Conservation (phyloP, 2,888 invertebrate genomes). For the Chrysomela aeneicollis region DNA sequence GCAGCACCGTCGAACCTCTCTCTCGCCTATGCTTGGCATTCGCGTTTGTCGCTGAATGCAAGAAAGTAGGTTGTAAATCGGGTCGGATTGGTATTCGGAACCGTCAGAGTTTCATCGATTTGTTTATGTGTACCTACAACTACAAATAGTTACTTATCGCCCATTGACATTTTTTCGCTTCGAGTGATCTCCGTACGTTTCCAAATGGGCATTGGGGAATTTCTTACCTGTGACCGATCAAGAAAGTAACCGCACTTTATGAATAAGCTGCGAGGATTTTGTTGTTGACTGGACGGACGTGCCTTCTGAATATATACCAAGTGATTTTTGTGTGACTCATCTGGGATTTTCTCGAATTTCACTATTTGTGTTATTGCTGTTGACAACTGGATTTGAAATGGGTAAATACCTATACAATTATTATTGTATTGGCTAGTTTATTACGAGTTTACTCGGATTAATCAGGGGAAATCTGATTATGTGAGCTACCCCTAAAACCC, state of each 20-base stretch:
- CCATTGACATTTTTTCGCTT: constrained; percentile 8
- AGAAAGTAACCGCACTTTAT: constrained; percentile 43
- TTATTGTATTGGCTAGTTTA: too few relatives aligned
- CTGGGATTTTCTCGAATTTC: constrained; percentile 27
- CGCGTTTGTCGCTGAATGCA: constrained; percentile 49
- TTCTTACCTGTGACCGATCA: constrained; percentile 35
- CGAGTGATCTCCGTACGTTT: too few relatives aligned
- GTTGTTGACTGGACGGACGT: constrained; percentile 33
- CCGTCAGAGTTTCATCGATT: constrained; percentile 34
- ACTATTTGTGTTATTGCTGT: constrained; percentile 18
- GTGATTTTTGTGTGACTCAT: constrained; percentile 42
- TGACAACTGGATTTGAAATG: constrained; percentile 25
- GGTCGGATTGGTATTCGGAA: constrained; percentile 32
- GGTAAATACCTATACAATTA: constrained; percentile 23
- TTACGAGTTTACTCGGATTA: too few relatives aligned
- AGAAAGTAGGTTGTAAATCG: constrained; percentile 38
- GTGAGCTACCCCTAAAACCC: too few relatives aligned
- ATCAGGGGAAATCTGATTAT: too few relatives aligned
- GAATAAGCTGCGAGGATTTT: constrained; percentile 34
- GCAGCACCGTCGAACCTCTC: constrained; percentile 43
- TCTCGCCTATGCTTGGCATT: constrained; percentile 45
- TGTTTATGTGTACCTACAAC: constrained; percentile 46
- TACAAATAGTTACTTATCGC: constrained; percentile 35
- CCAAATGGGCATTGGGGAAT: neutral
- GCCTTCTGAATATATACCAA: constrained; percentile 30